Evolutionary conservation across 2,113 vertebrate genomes (phyloP).

Genomic region (Parus major): DNA sequence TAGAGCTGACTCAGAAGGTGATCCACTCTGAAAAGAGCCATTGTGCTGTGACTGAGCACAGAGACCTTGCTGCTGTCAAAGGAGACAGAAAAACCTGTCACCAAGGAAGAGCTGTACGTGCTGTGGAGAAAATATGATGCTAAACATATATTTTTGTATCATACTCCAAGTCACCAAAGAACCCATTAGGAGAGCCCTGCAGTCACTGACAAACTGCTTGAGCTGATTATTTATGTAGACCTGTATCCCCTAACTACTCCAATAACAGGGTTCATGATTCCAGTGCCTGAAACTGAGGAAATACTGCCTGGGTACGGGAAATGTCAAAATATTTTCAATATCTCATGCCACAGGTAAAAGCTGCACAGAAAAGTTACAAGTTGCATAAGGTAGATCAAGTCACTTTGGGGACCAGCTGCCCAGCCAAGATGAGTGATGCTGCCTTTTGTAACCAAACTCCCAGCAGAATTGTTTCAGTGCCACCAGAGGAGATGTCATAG

Average conservation of each 20-base stretch:
- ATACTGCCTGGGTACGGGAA: neutral
- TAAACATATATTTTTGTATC: neutral
- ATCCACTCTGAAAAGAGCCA: neutral
- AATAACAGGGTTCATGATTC: neutral
- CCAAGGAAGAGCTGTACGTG: neutral
- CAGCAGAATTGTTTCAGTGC: neutral
- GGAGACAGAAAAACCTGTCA: neutral
- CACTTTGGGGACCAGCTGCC: neutral
- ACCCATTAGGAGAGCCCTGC: neutral
- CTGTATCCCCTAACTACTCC: neutral
- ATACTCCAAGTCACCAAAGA: neutral
- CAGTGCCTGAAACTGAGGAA: neutral
- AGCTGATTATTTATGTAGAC: neutral
- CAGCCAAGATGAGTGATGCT: neutral
- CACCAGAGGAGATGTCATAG: neutral
- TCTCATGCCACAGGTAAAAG: neutral
- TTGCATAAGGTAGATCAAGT: neutral
- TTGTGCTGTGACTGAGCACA: neutral
- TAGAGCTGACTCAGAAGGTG: neutral
- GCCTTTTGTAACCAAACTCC: neutral
- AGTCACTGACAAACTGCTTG: neutral
- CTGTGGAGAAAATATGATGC: neutral
- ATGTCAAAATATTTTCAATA: neutral
- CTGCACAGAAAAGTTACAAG: neutral
- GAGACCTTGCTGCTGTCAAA: neutral